These are phyloP conservation scores for Callimorpha dominula DNA, from an alignment of 2,888 invertebrate species.

Conservation along the genomic window DNA sequence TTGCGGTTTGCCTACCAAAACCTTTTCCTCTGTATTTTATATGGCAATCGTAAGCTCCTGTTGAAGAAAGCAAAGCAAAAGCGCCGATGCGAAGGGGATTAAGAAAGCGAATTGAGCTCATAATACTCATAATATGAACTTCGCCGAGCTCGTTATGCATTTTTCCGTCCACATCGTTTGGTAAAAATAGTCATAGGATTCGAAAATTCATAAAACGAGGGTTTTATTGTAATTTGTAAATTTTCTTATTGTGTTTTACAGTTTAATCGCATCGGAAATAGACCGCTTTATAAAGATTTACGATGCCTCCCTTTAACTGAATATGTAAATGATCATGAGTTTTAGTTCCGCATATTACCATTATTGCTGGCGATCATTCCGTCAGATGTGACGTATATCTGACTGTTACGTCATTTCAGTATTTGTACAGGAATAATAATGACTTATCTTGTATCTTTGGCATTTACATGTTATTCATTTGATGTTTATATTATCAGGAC, in stretches of 20 bases:
- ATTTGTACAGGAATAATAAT: slow-evolving; percentile 19
- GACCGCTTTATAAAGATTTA: slow-evolving; percentile 17
- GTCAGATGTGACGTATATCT: slow-evolving; percentile 8
- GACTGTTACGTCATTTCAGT: slow-evolving; percentile 18
- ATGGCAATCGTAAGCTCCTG: not conserved
- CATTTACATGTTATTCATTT: not conserved
- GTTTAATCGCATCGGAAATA: slow-evolving; percentile 2
- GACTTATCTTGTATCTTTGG: slow-evolving; percentile 19
- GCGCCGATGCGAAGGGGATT: too few species aligned
- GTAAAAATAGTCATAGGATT: too few species aligned
- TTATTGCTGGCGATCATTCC: slow-evolving; percentile 31
- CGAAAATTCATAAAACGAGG: too few species aligned
- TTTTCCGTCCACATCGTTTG: too few species aligned
- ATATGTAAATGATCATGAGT: slow-evolving; percentile 40
- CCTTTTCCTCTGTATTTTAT: not conserved
- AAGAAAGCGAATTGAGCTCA: too few species aligned
- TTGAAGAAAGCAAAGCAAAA: not conserved
- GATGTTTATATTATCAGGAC: too few species aligned
- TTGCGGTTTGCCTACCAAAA: not conserved
- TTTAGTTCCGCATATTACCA: slow-evolving; percentile 13
- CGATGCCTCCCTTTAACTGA: slow-evolving; percentile 21
- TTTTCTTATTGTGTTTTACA: not conserved
- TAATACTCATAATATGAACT: too few species aligned
- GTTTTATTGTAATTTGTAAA: too few species aligned
- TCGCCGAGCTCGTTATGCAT: too few species aligned